Base-by-base conservation (phyloP, 1,140 invertebrate species). In the Pseudomyrmex cubaensis region DNA sequence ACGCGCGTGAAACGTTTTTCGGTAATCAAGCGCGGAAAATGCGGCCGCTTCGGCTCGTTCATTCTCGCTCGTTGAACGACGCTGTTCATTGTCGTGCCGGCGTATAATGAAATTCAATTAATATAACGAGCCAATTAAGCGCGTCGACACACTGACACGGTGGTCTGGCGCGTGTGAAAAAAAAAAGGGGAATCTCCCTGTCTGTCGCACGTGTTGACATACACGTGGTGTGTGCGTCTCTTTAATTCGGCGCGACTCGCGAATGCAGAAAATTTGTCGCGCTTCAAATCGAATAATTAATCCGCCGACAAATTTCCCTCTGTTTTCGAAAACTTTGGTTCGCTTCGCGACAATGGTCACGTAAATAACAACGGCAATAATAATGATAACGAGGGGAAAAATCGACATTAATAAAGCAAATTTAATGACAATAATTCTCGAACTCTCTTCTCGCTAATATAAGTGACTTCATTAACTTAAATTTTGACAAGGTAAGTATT, bases 51-150 rank as follows among this genome's bases (percentile, higher is more conserved):
- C 59, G 78, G 9, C 87, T 74, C 82, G 78, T 87, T 90, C 85
- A 90, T 87, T 90, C 84, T 82, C 59, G 67, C 70, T 63, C 74
- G 50, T 64, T 84, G 52, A 86, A 88, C 84, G 78, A 67, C 52
- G 50, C 67, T 52, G 78, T 77, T 73, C 69, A 89, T 87, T 85
- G 80, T 87, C 56, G 17, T 35, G 20, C 50, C 25, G 46, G 22
- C 80, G 78, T 75, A 84, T 89, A 91, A 90, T 90, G 88, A 90
- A 92, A 84, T 92, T 92, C 91, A 92, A 92, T 92, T 92, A 92
- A 91, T 92, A 90, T 92, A 92, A 92, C 91, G 90, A 91, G 86
- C 90, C 90, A 91, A 91, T 90, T 91, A 91, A 86, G 80, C 89
- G 77, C 87, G 82, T 85, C 87, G 87, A 88, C 86, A 89, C 76